Evolutionary conservation across 1,140 invertebrate genomes (phyloP).

Genomic region (Neoseiulus cucumeris): DNA sequence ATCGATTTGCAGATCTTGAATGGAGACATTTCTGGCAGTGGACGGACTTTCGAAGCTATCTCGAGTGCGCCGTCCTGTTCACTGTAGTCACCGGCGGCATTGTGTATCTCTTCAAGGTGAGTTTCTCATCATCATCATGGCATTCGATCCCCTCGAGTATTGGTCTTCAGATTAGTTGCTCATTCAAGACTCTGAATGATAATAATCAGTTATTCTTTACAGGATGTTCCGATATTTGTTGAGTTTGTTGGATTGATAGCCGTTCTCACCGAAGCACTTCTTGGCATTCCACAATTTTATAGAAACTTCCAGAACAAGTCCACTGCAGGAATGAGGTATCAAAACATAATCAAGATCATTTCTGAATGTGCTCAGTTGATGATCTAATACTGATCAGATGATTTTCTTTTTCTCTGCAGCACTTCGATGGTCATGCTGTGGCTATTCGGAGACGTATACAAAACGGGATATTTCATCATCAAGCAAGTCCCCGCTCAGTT

Average conservation of each 20-base stretch:
- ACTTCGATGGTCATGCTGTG: conserved; percentile 84
- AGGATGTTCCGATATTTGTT: conserved; percentile 52
- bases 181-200: too few species aligned
- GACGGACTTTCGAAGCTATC: conserved; percentile 91
- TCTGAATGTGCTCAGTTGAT: not conserved
- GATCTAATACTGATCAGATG: conserved; percentile 12
- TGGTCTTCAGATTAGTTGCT: too few species aligned
- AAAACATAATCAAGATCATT: conserved; percentile 10
- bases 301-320: conserved; percentile 72
- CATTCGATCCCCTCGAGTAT: too few species aligned
- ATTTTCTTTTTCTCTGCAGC: conserved; percentile 30
- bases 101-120: conserved; percentile 57
- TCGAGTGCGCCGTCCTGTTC: conserved; percentile 77
- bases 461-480: conserved; percentile 84
- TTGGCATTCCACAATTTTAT: conserved; percentile 77
- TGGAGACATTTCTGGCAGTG: conserved; percentile 87
- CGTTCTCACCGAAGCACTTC: conserved; percentile 84
- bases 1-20: conserved; percentile 54
- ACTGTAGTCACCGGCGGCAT: conserved; percentile 53
- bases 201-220: too few species aligned
- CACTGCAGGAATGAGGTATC: conserved; percentile 87
- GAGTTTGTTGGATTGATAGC: conserved; percentile 79
- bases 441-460: conserved; percentile 79
- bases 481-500: conserved; percentile 79
- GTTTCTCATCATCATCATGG: too few species aligned